Evolutionary conservation across 2,888 invertebrate genomes (phyloP), one percentile per base, ranked within the genome.

Genomic region (Pyrrhia umbra): DNA sequence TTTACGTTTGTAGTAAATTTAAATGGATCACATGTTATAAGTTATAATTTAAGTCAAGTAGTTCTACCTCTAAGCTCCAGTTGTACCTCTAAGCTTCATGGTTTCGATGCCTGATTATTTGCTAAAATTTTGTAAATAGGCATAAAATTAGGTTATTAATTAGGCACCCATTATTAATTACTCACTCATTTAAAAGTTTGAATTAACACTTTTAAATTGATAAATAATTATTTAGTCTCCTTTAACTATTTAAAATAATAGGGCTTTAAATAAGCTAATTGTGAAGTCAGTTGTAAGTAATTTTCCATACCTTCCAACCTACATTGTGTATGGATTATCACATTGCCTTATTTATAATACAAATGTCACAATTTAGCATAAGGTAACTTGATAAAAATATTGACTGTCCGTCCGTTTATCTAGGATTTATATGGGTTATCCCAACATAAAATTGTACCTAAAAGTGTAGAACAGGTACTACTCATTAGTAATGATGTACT

Each of bases 311-410:
- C 30, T 30, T 30, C 10, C 2, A 30, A n/a, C 5, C 13, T 30
- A 30, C 13, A 30, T n/a, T 23, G 4, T 34, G 1, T 16, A 34
- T n/a, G 30, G 9, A 30, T 30, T 30, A 30, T 15, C 2, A 34
- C 4, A 8, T 27, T 15, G 27, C 54, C 21, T 66, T 27, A 2
- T 45, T 68, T 43, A 18, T 1, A 30, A 37, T 21, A 37, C 25
- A 30, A 64, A 46, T 46, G 75, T 75, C 60, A 70, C 79, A 75
- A 54, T 55, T 6, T 56, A 25, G 9, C 42, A 0, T 77, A 51
- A 54, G 23, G 1, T 51, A 59, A n/a, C 13, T 13, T 13, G 13
- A 27, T 15, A 16, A 54, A 15, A 25, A 25, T n/a, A 57, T 55
- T 13, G 46, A 58, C 21, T 55, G 27, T 51, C 68, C 68, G 62